Evolutionary conservation across 1,140 invertebrate genomes (phyloP).

Genomic region (Bombus waltoni): DNA sequence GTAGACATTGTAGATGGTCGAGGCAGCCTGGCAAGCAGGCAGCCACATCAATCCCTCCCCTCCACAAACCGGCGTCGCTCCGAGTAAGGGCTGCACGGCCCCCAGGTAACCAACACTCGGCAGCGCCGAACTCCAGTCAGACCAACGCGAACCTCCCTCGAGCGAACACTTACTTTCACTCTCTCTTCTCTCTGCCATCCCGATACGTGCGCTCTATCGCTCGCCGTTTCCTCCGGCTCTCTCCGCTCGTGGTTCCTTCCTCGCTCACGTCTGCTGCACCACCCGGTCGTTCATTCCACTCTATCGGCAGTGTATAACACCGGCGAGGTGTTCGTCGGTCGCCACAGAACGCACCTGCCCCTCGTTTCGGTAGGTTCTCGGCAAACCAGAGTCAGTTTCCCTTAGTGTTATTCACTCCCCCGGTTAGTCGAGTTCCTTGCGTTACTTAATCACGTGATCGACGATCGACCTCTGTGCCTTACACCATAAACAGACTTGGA

Average conservation of each 20-base stretch:
- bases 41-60: slow-evolving; percentile 74
- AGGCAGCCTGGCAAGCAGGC: slow-evolving; percentile 52
- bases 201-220: slow-evolving; percentile 46
- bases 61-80: slow-evolving; percentile 69
- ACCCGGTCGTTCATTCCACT: slow-evolving; percentile 24
- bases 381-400: not conserved
- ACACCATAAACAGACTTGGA: not conserved
- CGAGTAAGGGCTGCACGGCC: slow-evolving; percentile 79
- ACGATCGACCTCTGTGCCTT: not conserved
- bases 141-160: slow-evolving; percentile 82
- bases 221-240: not conserved
- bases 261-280: not conserved
- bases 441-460: slow-evolving; percentile 17
- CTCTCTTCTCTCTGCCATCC: slow-evolving; percentile 66
- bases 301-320: slow-evolving; percentile 29
- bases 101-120: slow-evolving; percentile 79
- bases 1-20: slow-evolving; percentile 77
- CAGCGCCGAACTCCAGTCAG: slow-evolving; percentile 80
- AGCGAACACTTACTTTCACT: slow-evolving; percentile 83
- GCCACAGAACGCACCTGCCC: slow-evolving; percentile 65
- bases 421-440: not conserved
- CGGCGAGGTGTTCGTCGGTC: slow-evolving; percentile 10
- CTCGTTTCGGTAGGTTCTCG: slow-evolving; percentile 47
- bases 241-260: slow-evolving; percentile 16
- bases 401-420: not conserved